Evolutionary conservation across 2,888 invertebrate species (phyloP).

Genomic region (Drosophila birchii): DNA sequence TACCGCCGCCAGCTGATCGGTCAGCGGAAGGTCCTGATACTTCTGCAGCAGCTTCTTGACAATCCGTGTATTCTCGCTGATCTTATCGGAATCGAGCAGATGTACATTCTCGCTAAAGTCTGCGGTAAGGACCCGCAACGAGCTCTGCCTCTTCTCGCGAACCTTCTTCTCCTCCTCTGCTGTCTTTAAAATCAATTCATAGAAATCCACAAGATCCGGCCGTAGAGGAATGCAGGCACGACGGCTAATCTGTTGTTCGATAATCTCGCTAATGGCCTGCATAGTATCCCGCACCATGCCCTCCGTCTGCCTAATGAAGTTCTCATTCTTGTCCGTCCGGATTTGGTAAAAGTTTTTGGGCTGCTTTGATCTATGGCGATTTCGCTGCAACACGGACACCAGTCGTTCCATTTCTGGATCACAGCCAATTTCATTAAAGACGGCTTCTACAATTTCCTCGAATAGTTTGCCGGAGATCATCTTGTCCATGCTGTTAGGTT

Average conservation of each 20-base stretch:
- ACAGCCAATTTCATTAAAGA: conserved; percentile 71
- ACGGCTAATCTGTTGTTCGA: conserved; percentile 79
- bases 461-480: conserved; percentile 77
- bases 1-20: conserved; percentile 72
- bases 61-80: conserved; percentile 74
- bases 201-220: conserved; percentile 79
- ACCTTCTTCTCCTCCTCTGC: conserved; percentile 63
- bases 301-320: conserved; percentile 71
- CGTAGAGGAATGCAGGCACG: conserved; percentile 79
- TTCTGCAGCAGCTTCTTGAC: conserved; percentile 82
- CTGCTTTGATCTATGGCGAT: conserved; percentile 50
- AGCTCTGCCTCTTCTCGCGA: conserved; percentile 72
- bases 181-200: conserved; percentile 73
- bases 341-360: conserved; percentile 64
- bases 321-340: conserved; percentile 55
- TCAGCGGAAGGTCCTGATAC: conserved; percentile 76
- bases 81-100: conserved; percentile 57
- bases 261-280: conserved; percentile 78
- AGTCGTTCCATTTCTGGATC: conserved; percentile 73
- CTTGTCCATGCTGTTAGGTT: conserved; percentile 52
- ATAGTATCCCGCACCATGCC: conserved; percentile 77
- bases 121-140: conserved; percentile 25
- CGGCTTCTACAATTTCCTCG: conserved; percentile 73
- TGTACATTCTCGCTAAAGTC: conserved; percentile 55
- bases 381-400: conserved; percentile 70